A percentile compares a stretch with the other conserved stretches of the same genome.
Evolutionary conservation across 2,797 vertebrate genomes (phyloP).

Genomic region (Pteropus rufus): DNA sequence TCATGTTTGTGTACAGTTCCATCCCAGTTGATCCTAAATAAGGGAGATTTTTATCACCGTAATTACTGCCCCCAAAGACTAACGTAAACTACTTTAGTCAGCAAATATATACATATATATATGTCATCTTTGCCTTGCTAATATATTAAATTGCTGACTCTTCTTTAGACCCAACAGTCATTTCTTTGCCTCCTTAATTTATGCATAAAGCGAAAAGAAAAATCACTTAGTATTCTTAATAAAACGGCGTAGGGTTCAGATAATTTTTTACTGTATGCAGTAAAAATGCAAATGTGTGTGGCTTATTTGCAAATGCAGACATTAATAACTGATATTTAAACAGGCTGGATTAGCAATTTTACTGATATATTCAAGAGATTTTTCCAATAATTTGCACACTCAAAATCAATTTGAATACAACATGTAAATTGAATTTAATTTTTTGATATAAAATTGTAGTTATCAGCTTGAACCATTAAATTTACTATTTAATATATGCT

Average conservation of each 20-base stretch:
- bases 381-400: conserved; percentile 84
- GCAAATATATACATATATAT: background rate
- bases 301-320: conserved; percentile 80
- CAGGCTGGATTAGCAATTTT: conserved; percentile 79
- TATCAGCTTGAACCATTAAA: conserved; percentile 86
- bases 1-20: background rate
- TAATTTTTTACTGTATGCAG: conserved; percentile 77
- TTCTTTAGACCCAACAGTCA: conserved; percentile 69
- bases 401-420: conserved; percentile 84
- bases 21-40: conserved; percentile 39
- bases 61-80: conserved; percentile 64
- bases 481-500: conserved; percentile 86
- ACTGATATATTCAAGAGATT: conserved; percentile 79
- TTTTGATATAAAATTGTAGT: conserved; percentile 82
- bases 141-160: conserved; percentile 79
- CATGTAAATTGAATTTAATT: conserved; percentile 84
- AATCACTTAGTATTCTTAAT: conserved; percentile 80
- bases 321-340: conserved; percentile 84
- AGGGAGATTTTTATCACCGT: background rate
- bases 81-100: conserved; percentile 60
- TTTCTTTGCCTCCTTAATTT: conserved; percentile 76
- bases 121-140: conserved; percentile 50
- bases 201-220: conserved; percentile 71
- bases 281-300: conserved; percentile 83
- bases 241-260: conserved; percentile 76